Conservation (phyloP, 2,888 invertebrate species). For the Apomyelois bistriatella region DNA sequence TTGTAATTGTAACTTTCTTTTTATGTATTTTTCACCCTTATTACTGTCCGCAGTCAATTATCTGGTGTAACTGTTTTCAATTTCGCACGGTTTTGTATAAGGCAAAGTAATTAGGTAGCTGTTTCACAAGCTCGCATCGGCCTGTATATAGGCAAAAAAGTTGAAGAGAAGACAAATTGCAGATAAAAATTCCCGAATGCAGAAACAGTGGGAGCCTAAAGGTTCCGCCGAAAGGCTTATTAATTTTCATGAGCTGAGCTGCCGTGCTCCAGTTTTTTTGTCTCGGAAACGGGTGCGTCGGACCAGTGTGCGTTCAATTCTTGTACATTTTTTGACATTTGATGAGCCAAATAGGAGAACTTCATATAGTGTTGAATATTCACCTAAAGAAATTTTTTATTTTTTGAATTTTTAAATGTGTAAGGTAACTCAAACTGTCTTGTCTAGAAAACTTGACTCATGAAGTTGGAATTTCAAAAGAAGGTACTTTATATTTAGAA, state of each 20-base stretch:
- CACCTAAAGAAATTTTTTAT: too few relatives aligned
- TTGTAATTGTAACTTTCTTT: conserved; percentile 15
- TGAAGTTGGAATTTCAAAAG: too few relatives aligned
- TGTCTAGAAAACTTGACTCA: too few relatives aligned
- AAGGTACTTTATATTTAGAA: too few relatives aligned
- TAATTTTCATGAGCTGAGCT: conserved; percentile 59
- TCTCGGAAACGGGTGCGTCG: conserved; percentile 23
- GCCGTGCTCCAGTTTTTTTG: conserved; percentile 60
- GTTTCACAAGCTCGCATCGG: conserved; percentile 7
- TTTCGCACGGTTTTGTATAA: conserved; percentile 8
- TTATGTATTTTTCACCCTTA: conserved; percentile 10
- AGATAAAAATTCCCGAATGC: conserved; percentile 40
- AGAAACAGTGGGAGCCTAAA: conserved; percentile 32
- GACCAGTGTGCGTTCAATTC: conserved; percentile 43
- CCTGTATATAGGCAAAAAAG: conserved; percentile 23
- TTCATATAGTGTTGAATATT: background rate
- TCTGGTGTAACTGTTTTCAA: conserved; percentile 13
- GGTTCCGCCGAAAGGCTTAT: conserved; percentile 50
- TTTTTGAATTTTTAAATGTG: too few relatives aligned
- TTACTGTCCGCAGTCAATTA: conserved; percentile 9
- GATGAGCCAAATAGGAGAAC: conserved; percentile 20
- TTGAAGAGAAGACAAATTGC: conserved; percentile 44
- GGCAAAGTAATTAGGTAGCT: conserved; percentile 1
- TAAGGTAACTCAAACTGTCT: too few relatives aligned
- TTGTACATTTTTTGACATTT: conserved; percentile 54